Base-by-base conservation (phyloP, 2,888 invertebrate genomes). In the Phengaris arion region DNA sequence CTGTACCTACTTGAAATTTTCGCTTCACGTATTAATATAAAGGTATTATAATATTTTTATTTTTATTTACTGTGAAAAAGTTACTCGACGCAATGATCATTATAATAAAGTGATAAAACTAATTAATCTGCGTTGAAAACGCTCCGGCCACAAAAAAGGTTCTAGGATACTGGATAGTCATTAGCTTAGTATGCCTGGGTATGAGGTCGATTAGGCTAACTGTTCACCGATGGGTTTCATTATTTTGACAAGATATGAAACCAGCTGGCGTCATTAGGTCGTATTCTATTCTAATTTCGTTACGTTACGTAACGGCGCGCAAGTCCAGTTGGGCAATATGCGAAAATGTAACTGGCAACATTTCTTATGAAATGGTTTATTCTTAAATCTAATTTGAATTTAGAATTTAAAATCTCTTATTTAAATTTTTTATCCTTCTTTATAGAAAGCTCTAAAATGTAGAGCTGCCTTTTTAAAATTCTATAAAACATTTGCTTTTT, bases 281-380 rank as follows among this genome's bases (percentile, higher is more conserved):
- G 82, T 84, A 83, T 35, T 86, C 86, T 87, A 87, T 90, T 89
- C 88, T 87, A 87, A 86, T 86, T 86, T 82, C 84, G 84, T 84
- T 22, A 79, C 76, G 78, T 88, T 88, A 84, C 86, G 85, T 83
- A 89, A 89, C 75, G 73, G 35, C 74, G 74, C 76, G 75, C 77
- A 76, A 78, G 78, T 74, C 77, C 78, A 76, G 83, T 88, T 87
- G 85, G 81, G 86, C 84, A 88, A 87, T 83, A 83, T 76, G 84
- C 84, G 81, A 86, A 86, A 84, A 83, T 70, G 82, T 79, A 78
- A 82, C 79, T 77, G 59, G 54, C 52, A 52, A 52, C 22, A 52
- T 12, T 48, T 52, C 10, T 68, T 68, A 15, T 51, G 70, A 52
- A 70, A 52, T 22, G 6, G 2, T 35, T 35, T 35, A 35, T 22